phyloP scores from a whole-genome alignment of 2,888 invertebrate species.

The Idaea dimidiata region DNA sequence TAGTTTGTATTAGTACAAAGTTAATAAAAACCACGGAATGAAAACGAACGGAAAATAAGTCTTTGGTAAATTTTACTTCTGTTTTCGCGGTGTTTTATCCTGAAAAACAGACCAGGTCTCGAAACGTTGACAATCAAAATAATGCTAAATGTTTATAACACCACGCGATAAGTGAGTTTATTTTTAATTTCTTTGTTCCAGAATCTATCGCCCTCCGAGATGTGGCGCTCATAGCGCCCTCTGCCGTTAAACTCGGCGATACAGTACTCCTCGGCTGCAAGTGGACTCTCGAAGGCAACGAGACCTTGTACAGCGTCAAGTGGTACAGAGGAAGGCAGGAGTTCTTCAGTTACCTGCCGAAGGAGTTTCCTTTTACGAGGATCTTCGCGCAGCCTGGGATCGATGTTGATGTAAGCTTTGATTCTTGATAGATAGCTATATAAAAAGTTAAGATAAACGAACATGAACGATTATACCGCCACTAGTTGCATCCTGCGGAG shows the following conservation, averaged over 20 bases:
- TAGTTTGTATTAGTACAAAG: no score
- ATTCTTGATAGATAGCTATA: neutral
- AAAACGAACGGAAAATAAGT: no score
- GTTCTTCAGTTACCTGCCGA: conserved; percentile 90
- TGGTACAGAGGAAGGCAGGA: conserved; percentile 90
- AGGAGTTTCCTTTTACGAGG: conserved; percentile 87
- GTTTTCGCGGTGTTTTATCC: no score
- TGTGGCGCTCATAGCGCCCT: conserved; percentile 85
- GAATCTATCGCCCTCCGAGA: conserved; percentile 82
- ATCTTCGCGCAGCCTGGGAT: conserved; percentile 86
- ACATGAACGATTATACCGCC: no score
- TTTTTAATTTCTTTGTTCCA: conserved; percentile 53
- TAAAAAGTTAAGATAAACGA: no score
- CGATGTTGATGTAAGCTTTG: conserved; percentile 85
- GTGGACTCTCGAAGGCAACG: conserved; percentile 86
- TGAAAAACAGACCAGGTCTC: no score
- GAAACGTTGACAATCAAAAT: no score
- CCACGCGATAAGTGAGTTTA: no score
- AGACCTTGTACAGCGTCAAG: conserved; percentile 88
- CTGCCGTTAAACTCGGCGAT: conserved; percentile 86
- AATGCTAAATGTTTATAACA: no score
- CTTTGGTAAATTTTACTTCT: no score
- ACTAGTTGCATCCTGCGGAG: no score
- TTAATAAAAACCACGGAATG: no score
- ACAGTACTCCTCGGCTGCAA: conserved; percentile 87